These are phyloP conservation scores for Cylindroiulus punctatus DNA, from an alignment of 2,888 invertebrate genomes.

Conservation along the genomic window DNA sequence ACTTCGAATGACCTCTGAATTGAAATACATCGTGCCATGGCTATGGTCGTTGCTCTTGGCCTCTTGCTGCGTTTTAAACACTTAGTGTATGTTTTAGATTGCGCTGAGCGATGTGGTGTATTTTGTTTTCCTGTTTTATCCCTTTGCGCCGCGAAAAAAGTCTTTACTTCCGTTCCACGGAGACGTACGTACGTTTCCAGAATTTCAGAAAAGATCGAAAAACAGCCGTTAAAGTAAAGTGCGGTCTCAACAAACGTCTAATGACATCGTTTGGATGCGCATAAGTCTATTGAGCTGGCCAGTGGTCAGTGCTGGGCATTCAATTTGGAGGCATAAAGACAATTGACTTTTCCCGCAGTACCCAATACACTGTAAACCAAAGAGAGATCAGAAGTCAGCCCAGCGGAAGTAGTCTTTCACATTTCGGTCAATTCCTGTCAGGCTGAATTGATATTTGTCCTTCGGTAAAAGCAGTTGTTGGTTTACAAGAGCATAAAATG, in stretches of 20 bases:
- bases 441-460: constrained; percentile 19
- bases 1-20: no score
- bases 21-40: no score
- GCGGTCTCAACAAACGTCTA: neutral
- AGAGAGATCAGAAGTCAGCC: neutral
- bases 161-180: neutral
- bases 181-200: neutral
- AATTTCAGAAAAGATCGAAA: neutral
- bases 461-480: neutral
- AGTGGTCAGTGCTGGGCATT: neutral
- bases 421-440: constrained; percentile 26
- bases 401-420: constrained; percentile 39
- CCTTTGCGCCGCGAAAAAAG: neutral
- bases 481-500: constrained; percentile 19
- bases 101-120: neutral
- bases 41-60: neutral
- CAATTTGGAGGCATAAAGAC: constrained; percentile 34
- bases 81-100: neutral
- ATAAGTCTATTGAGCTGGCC: neutral
- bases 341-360: neutral
- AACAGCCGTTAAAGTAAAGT: neutral
- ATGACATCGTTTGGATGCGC: constrained; percentile 21
- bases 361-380: neutral
- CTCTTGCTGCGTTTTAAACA: neutral
- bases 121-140: neutral